Evolutionary conservation across 1,140 invertebrate genomes (phyloP).

Genomic region (Anthonomus grandis): DNA sequence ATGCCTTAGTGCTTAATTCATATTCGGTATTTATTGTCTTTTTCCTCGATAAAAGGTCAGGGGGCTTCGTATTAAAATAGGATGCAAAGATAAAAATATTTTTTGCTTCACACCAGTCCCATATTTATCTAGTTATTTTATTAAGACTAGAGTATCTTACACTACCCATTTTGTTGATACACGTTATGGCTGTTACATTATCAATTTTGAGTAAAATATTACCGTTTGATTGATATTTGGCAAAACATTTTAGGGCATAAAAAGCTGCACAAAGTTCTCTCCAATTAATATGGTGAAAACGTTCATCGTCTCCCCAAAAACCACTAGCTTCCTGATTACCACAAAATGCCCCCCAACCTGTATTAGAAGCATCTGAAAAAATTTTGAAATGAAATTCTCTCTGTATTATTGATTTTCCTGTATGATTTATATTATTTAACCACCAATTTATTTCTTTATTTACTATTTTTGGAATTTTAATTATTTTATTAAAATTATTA

Average conservation of each 20-base stretch:
- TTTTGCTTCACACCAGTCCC: slow-evolving; percentile 38
- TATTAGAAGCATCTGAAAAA: slow-evolving; percentile 3
- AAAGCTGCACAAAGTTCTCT: slow-evolving; percentile 14
- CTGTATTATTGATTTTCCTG: neutral
- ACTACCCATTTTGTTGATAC: slow-evolving; percentile 34
- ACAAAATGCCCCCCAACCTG: slow-evolving; percentile 20
- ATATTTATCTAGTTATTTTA: slow-evolving; percentile 29
- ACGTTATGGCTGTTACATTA: slow-evolving; percentile 3
- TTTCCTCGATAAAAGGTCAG: slow-evolving; percentile 33
- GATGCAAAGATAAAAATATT: slow-evolving; percentile 31
- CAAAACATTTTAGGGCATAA: slow-evolving; percentile 20
- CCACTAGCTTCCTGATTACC: slow-evolving; percentile 17
- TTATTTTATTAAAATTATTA: neutral
- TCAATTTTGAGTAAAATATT: slow-evolving; percentile 9
- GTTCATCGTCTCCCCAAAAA: slow-evolving; percentile 30
- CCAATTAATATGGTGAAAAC: slow-evolving; percentile 13
- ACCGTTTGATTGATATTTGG: neutral
- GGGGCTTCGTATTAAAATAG: slow-evolving; percentile 31
- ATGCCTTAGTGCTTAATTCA: neutral
- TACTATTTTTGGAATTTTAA: neutral
- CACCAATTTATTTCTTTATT: slow-evolving; percentile 12
- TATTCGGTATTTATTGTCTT: slow-evolving; percentile 7
- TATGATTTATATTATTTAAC: neutral
- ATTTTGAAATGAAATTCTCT: neutral
- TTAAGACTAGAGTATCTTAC: slow-evolving; percentile 27